A percentile compares a stretch with the other conserved stretches of the same genome.
These are phyloP conservation scores for Eidolon helvum DNA, from an alignment of 2,113 vertebrate genomes.

Conservation along the genomic window DNA sequence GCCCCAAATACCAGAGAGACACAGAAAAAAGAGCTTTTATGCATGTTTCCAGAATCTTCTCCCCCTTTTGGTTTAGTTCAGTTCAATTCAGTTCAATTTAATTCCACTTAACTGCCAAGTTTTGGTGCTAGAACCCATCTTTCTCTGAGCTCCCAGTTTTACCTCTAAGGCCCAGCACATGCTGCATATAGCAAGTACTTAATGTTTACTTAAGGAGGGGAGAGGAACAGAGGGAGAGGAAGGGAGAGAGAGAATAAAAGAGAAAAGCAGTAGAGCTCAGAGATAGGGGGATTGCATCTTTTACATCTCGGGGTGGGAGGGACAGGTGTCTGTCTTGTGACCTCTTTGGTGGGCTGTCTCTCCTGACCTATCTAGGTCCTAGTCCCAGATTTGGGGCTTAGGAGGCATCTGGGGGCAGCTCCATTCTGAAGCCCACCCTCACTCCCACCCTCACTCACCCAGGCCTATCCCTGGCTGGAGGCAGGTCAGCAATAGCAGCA, in stretches of 20 bases:
- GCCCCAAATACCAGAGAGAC: background rate
- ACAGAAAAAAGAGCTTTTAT: background rate
- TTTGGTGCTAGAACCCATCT: background rate
- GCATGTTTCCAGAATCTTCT: background rate
- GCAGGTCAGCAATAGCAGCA: background rate
- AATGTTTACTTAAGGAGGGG: background rate
- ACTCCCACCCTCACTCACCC: constrained; percentile 43
- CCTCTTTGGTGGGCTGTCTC: background rate
- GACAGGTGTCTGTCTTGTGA: background rate
- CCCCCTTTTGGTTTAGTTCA: background rate
- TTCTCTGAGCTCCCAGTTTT: background rate
- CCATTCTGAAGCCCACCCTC: background rate
- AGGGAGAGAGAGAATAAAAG: no score
- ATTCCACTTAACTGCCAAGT: background rate
- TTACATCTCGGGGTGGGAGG: background rate
- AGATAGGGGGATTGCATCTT: rapidly evolving
- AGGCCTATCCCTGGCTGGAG: background rate
- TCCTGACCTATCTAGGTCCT: background rate
- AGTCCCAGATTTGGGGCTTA: background rate
- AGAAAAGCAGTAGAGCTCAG: background rate
- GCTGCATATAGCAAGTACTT: background rate
- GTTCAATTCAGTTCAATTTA: background rate
- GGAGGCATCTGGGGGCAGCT: background rate
- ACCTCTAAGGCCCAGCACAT: background rate
- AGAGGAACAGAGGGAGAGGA: no score